Percentiles rank a stretch among this genome's conserved stretches.
These are phyloP conservation scores for Ischnus inquisitorius DNA, from an alignment of 2,888 invertebrate genomes.

Conservation along the genomic window DNA sequence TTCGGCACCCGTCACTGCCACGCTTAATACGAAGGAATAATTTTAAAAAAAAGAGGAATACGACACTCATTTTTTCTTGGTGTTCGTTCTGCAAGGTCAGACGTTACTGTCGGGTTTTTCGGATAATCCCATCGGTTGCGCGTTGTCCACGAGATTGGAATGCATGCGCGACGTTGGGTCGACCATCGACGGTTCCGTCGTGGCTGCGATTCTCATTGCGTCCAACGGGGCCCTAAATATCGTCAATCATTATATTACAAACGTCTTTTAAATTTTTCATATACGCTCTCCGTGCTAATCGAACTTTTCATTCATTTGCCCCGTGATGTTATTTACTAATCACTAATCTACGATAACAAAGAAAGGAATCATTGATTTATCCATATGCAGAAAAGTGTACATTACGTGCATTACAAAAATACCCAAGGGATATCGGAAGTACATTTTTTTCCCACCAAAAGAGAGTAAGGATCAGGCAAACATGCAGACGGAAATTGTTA, in stretches of 20 bases:
- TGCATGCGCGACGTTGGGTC: slow-evolving; percentile 88
- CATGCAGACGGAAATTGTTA: background rate
- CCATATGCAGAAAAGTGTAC: background rate
- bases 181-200: slow-evolving; percentile 80
- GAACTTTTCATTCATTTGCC: background rate
- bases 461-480: background rate
- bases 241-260: background rate
- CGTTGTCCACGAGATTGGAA: slow-evolving; percentile 92
- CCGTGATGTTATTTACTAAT: background rate
- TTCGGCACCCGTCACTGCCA: slow-evolving; percentile 41
- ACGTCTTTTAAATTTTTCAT: background rate
- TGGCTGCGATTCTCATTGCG: slow-evolving; percentile 92
- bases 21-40: slow-evolving; percentile 9
- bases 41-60: slow-evolving; percentile 43
- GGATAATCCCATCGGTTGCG: slow-evolving; percentile 92
- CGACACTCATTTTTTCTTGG: slow-evolving; percentile 31
- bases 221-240: slow-evolving; percentile 91
- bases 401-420: slow-evolving; percentile 1
- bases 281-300: background rate
- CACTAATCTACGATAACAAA: background rate
- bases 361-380: background rate
- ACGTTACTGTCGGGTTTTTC: slow-evolving; percentile 91
- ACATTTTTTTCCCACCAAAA: background rate
- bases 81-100: slow-evolving; percentile 84
- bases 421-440: background rate